A percentile compares a stretch with the other conserved stretches of the same genome.
Conservation (phyloP, 2,888 invertebrate species). For the Osmoderma eremita region DNA sequence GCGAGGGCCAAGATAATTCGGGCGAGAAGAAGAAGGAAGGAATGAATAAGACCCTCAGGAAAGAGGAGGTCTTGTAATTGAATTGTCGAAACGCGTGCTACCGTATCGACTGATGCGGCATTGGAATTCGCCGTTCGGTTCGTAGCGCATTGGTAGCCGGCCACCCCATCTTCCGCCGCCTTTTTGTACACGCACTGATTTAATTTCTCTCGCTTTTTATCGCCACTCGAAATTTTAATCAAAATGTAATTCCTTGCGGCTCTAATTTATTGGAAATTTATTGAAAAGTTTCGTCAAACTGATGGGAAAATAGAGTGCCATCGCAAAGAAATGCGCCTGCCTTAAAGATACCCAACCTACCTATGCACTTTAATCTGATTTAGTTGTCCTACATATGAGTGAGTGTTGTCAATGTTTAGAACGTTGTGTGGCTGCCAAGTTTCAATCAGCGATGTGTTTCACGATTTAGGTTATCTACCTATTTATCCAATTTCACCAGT, state of each 20-base stretch:
- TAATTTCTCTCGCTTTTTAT: slow-evolving; percentile 41
- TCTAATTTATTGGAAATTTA: slow-evolving; percentile 29
- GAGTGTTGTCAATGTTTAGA: too few relatives aligned
- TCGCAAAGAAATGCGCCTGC: neutral
- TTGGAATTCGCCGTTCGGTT: slow-evolving; percentile 39
- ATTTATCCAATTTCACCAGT: too few relatives aligned
- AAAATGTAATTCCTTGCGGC: slow-evolving; percentile 40
- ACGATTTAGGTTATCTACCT: too few relatives aligned
- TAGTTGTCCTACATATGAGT: too few relatives aligned
- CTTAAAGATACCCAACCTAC: neutral
- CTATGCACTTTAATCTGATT: too few relatives aligned
- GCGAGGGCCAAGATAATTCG: slow-evolving; percentile 12
- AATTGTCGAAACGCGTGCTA: slow-evolving; percentile 49
- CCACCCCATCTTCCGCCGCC: slow-evolving; percentile 22
- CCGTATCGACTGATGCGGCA: slow-evolving; percentile 43
- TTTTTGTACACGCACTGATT: slow-evolving; percentile 38
- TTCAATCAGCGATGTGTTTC: too few relatives aligned
- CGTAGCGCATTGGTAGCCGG: slow-evolving; percentile 17
- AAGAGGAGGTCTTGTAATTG: slow-evolving; percentile 48
- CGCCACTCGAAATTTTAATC: slow-evolving; percentile 39
- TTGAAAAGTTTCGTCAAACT: neutral
- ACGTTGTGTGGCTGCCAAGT: too few relatives aligned
- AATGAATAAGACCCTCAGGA: slow-evolving; percentile 33
- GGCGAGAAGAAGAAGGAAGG: slow-evolving; percentile 26
- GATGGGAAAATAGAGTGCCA: neutral